phyloP scores from a whole-genome alignment of 2,888 invertebrate genomes.

The Biston stratarius region DNA sequence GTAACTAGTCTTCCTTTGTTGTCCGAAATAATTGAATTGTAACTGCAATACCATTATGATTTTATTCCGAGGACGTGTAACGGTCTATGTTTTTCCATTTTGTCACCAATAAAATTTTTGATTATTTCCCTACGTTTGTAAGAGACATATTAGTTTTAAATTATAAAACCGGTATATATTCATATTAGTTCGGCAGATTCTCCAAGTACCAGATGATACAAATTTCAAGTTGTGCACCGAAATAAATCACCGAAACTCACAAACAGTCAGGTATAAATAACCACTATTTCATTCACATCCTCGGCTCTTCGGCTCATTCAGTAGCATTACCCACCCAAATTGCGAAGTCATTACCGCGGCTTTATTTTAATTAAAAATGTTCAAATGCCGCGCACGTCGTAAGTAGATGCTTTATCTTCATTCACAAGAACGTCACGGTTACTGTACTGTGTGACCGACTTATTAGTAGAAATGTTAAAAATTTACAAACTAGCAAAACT shows the following conservation, averaged over 20 bases:
- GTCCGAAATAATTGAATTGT: too few relatives aligned
- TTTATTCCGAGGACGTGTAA: too few relatives aligned
- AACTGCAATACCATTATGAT: too few relatives aligned
- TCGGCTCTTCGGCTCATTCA: constrained; percentile 50
- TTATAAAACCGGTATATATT: neutral
- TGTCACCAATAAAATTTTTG: too few relatives aligned
- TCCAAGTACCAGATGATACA: neutral
- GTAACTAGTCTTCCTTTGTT: too few relatives aligned
- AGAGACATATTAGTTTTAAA: too few relatives aligned
- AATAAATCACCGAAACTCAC: constrained; percentile 52
- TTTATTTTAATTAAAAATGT: constrained; percentile 58
- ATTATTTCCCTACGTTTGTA: too few relatives aligned
- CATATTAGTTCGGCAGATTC: neutral
- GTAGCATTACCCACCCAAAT: constrained; percentile 61
- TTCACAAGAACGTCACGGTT: constrained; percentile 74
- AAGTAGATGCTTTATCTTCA: constrained; percentile 65
- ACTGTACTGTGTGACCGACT: neutral
- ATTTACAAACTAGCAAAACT: neutral
- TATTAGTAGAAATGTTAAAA: neutral
- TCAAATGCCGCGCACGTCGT: constrained; percentile 27
- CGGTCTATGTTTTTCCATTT: too few relatives aligned
- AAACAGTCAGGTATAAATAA: constrained; percentile 63
- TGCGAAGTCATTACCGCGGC: constrained; percentile 54
- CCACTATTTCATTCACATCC: constrained; percentile 65
- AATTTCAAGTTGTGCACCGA: neutral